These are phyloP conservation scores for Ophraella communa DNA, from an alignment of 2,888 invertebrate genomes.

Conservation along the genomic window DNA sequence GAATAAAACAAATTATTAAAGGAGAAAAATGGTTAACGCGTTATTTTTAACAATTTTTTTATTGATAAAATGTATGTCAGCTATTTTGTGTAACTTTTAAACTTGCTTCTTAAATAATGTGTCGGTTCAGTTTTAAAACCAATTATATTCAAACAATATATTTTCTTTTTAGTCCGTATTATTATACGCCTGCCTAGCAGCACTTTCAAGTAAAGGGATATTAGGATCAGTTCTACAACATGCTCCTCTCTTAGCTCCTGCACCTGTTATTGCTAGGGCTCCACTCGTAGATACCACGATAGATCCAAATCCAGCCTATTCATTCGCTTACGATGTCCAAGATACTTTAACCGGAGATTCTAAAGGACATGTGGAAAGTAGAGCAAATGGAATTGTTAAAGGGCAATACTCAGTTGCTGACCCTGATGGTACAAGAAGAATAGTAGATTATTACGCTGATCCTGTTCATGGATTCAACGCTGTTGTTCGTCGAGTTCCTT, in stretches of 20 bases:
- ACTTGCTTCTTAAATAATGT: too few relatives aligned
- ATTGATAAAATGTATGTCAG: too few relatives aligned
- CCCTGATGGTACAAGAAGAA: constrained; percentile 64
- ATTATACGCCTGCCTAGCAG: constrained; percentile 45
- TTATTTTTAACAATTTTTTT: too few relatives aligned
- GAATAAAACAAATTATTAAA: too few relatives aligned
- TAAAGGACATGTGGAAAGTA: constrained; percentile 64
- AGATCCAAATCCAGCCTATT: constrained; percentile 66
- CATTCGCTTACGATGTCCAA: constrained; percentile 64
- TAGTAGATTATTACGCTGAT: constrained; percentile 66
- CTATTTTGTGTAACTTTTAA: too few relatives aligned
- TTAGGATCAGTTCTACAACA: constrained; percentile 37
- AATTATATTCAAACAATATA: not conserved
- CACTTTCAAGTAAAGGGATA: constrained; percentile 51
- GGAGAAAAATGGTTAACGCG: too few relatives aligned
- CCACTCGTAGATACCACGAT: constrained; percentile 52
- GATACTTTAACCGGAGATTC: constrained; percentile 64
- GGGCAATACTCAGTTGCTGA: constrained; percentile 65
- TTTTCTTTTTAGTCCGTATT: not conserved
- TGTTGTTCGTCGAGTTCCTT: constrained; percentile 63
- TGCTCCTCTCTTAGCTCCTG: constrained; percentile 27
- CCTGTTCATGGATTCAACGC: constrained; percentile 67
- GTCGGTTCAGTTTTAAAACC: too few relatives aligned
- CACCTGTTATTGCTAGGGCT: constrained; percentile 43
- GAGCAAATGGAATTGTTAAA: constrained; percentile 64